phyloP scores from a whole-genome alignment of 2,888 invertebrate species.

The Ichneumon xanthorius region DNA sequence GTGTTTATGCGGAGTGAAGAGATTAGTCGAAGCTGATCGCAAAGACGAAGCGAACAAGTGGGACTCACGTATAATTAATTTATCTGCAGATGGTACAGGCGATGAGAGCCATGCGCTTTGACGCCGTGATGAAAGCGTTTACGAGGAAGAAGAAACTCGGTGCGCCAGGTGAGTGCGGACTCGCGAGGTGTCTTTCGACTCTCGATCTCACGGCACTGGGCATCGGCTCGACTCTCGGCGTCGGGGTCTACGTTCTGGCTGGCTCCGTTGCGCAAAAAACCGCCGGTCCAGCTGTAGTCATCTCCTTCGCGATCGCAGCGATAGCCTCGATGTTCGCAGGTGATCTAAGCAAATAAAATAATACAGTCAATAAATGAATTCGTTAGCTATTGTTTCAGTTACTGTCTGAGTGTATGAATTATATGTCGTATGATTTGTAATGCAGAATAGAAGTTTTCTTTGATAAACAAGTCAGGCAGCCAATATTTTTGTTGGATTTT shows the following conservation, averaged over 20 bases:
- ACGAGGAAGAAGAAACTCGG: constrained; percentile 76
- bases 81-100: constrained; percentile 70
- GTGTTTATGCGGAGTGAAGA: neutral
- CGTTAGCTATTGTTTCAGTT: neutral
- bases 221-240: constrained; percentile 93
- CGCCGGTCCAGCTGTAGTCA: constrained; percentile 94
- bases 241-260: constrained; percentile 96
- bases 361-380: neutral
- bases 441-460: no score
- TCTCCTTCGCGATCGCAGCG: constrained; percentile 96
- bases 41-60: neutral
- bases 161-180: constrained; percentile 70
- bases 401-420: no score
- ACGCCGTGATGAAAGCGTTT: constrained; percentile 71
- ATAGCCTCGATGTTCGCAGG: constrained; percentile 96
- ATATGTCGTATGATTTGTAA: no score
- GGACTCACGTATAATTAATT: neutral
- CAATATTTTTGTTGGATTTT: no score
- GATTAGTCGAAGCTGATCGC: neutral
- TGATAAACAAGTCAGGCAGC: no score
- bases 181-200: constrained; percentile 91
- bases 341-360: constrained; percentile 82
- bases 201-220: constrained; percentile 94
- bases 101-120: constrained; percentile 69
- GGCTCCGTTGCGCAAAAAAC: constrained; percentile 92